Evolutionary conservation across 2,888 invertebrate genomes (phyloP).

Genomic region (Caenorhabditis plicata): DNA sequence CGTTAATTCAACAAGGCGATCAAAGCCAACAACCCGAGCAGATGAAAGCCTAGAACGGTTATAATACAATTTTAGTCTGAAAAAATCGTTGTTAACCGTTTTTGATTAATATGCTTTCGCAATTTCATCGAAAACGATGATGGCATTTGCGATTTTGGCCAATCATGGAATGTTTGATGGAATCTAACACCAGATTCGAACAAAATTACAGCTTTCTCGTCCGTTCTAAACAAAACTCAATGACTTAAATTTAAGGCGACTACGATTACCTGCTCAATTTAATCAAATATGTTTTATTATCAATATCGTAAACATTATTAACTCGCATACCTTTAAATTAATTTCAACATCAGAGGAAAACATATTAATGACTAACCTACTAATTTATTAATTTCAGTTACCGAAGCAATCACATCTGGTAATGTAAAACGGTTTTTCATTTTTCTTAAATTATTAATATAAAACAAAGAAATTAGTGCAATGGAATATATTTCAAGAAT

Average conservation of each 20-base stretch:
- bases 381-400: conserved; percentile 75
- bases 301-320: conserved; percentile 94
- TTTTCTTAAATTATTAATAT: too few relatives aligned
- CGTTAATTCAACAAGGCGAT: conserved; percentile 89
- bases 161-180: conserved; percentile 92
- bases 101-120: conserved; percentile 92
- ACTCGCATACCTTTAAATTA: conserved; percentile 79
- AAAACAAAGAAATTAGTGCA: too few relatives aligned
- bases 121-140: conserved; percentile 87
- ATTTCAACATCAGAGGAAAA: neutral
- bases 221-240: conserved; percentile 71
- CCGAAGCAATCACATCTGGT: conserved; percentile 84
- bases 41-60: conserved; percentile 22
- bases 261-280: conserved; percentile 71
- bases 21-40: conserved; percentile 79
- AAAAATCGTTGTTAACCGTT: conserved; percentile 70
- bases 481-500: too few relatives aligned
- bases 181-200: conserved; percentile 91
- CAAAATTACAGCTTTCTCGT: conserved; percentile 83
- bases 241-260: conserved; percentile 34
- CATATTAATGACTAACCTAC: conserved; percentile 15
- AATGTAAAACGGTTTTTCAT: conserved; percentile 95
- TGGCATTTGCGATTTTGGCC: conserved; percentile 83
- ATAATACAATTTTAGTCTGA: neutral
- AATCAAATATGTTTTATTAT: conserved; percentile 91